Evolutionary conservation across 2,888 invertebrate genomes (phyloP).

Genomic region (Endotricha flammealis): DNA sequence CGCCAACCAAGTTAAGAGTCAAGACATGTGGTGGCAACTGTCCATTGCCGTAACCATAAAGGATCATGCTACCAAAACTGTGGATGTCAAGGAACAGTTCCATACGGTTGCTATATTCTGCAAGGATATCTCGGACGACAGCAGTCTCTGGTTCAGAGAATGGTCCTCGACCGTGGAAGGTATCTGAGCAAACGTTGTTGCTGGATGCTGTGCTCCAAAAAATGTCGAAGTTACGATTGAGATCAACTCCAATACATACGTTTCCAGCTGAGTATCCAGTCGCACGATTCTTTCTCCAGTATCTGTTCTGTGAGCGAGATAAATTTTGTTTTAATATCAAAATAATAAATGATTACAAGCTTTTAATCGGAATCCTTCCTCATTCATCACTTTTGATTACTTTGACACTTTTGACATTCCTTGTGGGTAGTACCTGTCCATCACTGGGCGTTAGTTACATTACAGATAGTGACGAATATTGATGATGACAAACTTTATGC

Average conservation of each 20-base stretch:
- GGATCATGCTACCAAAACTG: slow-evolving; percentile 83
- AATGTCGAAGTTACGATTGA: slow-evolving; percentile 86
- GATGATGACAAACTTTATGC: too few relatives aligned
- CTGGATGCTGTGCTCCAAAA: slow-evolving; percentile 80
- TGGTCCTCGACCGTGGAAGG: slow-evolving; percentile 78
- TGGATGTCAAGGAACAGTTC: slow-evolving; percentile 85
- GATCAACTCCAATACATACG: slow-evolving; percentile 82
- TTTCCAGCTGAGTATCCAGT: slow-evolving; percentile 33
- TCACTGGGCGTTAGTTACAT: too few relatives aligned
- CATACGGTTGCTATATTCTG: slow-evolving; percentile 57
- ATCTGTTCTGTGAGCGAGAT: slow-evolving; percentile 67
- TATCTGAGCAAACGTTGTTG: slow-evolving; percentile 74
- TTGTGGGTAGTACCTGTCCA: too few relatives aligned
- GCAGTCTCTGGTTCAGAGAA: slow-evolving; percentile 84
- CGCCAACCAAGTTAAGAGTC: slow-evolving; percentile 51
- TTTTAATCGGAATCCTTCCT: too few relatives aligned
- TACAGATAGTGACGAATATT: too few relatives aligned
- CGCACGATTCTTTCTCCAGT: slow-evolving; percentile 84
- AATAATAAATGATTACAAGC: too few relatives aligned
- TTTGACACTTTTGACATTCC: too few relatives aligned
- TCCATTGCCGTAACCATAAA: slow-evolving; percentile 52
- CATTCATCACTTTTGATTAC: too few relatives aligned
- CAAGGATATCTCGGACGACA: slow-evolving; percentile 76
- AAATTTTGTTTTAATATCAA: too few relatives aligned
- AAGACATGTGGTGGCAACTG: slow-evolving; percentile 68